A percentile compares a stretch with the other conserved stretches of the same genome.
Conservation (phyloP, 2,797 vertebrate species). For the Danio choprae region DNA sequence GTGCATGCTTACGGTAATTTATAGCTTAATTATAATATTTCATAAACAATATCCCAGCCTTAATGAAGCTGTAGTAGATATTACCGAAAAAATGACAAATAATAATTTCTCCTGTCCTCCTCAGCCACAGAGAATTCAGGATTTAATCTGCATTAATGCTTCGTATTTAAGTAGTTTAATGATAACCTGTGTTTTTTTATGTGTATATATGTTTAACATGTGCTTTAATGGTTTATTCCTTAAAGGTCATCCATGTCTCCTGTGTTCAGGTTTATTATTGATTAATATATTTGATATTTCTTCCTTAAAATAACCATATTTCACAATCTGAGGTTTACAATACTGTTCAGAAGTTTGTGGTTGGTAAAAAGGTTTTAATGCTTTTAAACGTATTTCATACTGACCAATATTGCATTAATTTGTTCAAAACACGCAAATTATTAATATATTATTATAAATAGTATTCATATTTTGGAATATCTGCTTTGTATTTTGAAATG, state of each 20-base stretch:
- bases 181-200: neutral
- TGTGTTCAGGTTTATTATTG: neutral
- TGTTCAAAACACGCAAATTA: neutral
- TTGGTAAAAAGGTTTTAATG: neutral
- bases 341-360: neutral
- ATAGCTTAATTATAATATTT: neutral
- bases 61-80: neutral
- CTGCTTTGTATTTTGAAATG: neutral
- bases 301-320: neutral
- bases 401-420: neutral
- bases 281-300: neutral
- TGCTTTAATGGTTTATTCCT: neutral
- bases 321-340: neutral
- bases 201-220: neutral
- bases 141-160: constrained; percentile 43
- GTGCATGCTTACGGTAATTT: no score
- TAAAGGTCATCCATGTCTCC: neutral
- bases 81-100: neutral
- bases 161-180: constrained; percentile 19
- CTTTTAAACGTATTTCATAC: neutral
- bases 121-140: constrained; percentile 38
- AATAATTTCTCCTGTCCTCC: constrained; percentile 11
- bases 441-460: no score
- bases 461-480: neutral
- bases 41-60: neutral